A percentile compares a stretch with the other conserved stretches of the same genome.
Conservation (phyloP, 2,888 invertebrate genomes). For the Branchipolynoe longqiensis region DNA sequence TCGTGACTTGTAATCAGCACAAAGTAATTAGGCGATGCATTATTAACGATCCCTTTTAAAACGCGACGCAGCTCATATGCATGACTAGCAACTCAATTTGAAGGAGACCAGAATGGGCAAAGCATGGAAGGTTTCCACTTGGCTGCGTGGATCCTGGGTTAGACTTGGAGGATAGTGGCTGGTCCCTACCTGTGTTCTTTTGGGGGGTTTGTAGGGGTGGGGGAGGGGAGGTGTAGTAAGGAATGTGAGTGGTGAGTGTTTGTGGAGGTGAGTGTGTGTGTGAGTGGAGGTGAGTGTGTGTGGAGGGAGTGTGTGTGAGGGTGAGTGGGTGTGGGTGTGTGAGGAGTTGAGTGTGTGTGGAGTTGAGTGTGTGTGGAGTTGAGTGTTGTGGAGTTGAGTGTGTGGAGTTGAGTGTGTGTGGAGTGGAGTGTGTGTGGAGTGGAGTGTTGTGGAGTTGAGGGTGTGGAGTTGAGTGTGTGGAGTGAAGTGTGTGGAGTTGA, state of each 20-base stretch:
- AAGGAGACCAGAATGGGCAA: background rate
- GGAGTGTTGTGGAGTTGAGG: no score
- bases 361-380: no score
- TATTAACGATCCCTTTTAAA: slow-evolving; percentile 16
- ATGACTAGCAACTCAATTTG: background rate
- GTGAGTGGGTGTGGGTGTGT: no score
- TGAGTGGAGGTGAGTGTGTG: no score
- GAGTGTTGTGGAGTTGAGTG: no score
- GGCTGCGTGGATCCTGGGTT: background rate
- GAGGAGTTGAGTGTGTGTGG: no score
- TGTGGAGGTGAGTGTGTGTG: background rate
- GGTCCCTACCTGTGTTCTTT: background rate
- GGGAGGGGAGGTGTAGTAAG: background rate
- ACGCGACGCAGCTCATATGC: slow-evolving; percentile 22
- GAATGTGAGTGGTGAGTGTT: background rate
- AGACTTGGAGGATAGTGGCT: background rate
- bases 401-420: no score
- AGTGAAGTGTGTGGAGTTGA: no score
- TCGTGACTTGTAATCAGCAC: slow-evolving; percentile 14
- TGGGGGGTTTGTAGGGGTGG: background rate
- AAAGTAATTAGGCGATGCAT: slow-evolving; percentile 36
- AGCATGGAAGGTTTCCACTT: slow-evolving; percentile 34
- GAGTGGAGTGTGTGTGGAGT: no score
- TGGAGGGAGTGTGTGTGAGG: no score
- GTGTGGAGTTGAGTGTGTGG: no score